A percentile compares a stretch with the other conserved stretches of the same genome.
phyloP scores from a whole-genome alignment of 2,797 vertebrate species.

The Acropternis orthonyx region DNA sequence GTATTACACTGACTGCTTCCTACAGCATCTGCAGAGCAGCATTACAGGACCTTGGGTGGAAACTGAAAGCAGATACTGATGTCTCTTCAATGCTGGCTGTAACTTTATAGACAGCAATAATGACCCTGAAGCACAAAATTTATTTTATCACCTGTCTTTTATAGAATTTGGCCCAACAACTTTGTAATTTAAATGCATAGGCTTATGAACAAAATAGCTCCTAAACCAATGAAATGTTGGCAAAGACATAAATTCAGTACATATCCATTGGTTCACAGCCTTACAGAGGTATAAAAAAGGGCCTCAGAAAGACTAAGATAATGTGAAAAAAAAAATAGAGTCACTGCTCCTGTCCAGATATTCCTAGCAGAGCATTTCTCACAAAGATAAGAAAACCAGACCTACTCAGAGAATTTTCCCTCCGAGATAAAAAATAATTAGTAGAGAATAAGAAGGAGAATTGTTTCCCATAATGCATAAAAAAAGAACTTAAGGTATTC shows the following conservation, averaged over 20 bases:
- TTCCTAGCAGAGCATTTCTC: not conserved
- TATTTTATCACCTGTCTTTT: constrained; percentile 64
- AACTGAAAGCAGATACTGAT: not conserved
- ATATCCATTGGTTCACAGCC: constrained; percentile 35
- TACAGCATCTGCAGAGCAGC: not conserved
- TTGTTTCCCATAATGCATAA: not conserved
- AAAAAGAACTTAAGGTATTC: not conserved
- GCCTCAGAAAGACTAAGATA: constrained; percentile 12
- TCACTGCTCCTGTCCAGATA: not conserved
- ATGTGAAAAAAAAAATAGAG: not conserved
- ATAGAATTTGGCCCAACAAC: constrained; percentile 61
- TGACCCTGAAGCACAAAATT: constrained; percentile 38
- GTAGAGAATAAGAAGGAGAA: not conserved
- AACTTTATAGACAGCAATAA: constrained; percentile 55
- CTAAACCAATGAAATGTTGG: constrained; percentile 55
- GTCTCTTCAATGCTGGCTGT: not conserved
- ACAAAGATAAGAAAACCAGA: not conserved
- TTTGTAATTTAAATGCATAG: constrained; percentile 70
- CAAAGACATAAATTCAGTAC: constrained; percentile 51
- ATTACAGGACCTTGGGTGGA: not conserved
- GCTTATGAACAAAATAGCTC: constrained; percentile 45
- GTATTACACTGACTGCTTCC: not conserved
- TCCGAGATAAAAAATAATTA: not conserved
- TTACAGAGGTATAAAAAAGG: constrained; percentile 46
- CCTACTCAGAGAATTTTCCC: not conserved